Evolutionary conservation across 37 sponge, comb jelly and placozoan species (phyloP).

Genomic region (Bolinopsis microptera): DNA sequence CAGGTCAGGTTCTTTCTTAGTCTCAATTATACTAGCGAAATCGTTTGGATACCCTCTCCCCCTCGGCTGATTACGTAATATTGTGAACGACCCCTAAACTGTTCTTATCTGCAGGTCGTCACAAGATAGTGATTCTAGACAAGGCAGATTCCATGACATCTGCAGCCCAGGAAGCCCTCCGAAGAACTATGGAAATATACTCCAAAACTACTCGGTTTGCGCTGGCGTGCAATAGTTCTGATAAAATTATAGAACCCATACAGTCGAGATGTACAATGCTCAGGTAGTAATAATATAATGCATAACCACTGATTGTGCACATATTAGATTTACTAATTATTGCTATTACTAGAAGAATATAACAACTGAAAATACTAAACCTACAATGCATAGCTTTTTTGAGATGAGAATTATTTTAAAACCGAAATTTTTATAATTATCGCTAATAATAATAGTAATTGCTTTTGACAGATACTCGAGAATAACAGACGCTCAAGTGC

Average conservation of each 20-base stretch:
- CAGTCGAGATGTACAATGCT: slow-evolving; percentile 96
- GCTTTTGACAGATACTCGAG: slow-evolving; percentile 59
- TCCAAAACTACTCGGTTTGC: slow-evolving; percentile 97
- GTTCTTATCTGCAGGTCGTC: slow-evolving; percentile 81
- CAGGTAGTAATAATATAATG: too few relatives aligned
- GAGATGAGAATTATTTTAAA: too few relatives aligned
- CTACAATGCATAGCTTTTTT: too few relatives aligned
- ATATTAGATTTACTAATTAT: too few relatives aligned
- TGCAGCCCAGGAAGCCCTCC: slow-evolving; percentile 94
- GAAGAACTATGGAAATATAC: slow-evolving; percentile 98
- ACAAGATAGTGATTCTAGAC: slow-evolving; percentile 98
- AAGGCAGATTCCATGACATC: slow-evolving; percentile 99
- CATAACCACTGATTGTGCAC: too few relatives aligned
- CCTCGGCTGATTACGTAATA: too few relatives aligned
- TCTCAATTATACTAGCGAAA: not conserved
- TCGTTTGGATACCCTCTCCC: not conserved
- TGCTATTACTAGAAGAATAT: too few relatives aligned
- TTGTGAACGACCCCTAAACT: too few relatives aligned
- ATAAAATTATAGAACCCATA: slow-evolving; percentile 98
- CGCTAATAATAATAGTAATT: too few relatives aligned
- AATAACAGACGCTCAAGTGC: slow-evolving; percentile 84
- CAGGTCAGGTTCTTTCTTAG: not conserved
- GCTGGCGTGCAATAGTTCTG: slow-evolving; percentile 94
- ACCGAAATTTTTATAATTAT: too few relatives aligned
- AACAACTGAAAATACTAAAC: too few relatives aligned